Base-by-base conservation (phyloP, 1,140 invertebrate genomes). In the Rhyacophila brunnea region DNA sequence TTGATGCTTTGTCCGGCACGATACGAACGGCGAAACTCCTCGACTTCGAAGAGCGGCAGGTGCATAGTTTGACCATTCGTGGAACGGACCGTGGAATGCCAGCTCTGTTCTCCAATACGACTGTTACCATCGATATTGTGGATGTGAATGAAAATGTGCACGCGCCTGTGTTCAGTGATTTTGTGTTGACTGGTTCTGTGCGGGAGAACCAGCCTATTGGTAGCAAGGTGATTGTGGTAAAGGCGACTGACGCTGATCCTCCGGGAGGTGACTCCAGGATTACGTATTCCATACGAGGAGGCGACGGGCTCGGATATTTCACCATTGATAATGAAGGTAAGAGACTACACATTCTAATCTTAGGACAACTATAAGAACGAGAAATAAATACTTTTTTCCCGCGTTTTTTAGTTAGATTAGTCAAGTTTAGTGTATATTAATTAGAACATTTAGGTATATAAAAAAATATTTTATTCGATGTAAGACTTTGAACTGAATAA, bases 101-200 rank as follows among this genome's bases (percentile, higher is more conserved):
- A 0, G 78, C 87, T 0, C 72, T 93, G 35, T 85, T 83, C 17
- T 85, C 89, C 0, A 87, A 92, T 65, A 85, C 87, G 32, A 85
- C 85, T 40, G 80, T 93, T 14, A 84, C 91, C 11, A 85, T 99
- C 5, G 91, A 96, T 71, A 85, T 98, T 17, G 85, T 92, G 40
- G 93, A 98, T 77, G 93, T 98, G 9, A 94, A 97, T 71, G 93
- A 97, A 73, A 96, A 96, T 73, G 74, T 87, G 2, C 83, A 89
- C 69, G 77, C 92, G 18, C 96, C 96, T 0, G 75, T 83, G 35
- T 98, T 98, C 72, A 81, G 84, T 17, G 92, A 93, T 71, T 89
- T 90, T 67, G 88, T 93, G 28, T 78, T 87, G 6, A 77, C 81
- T 19, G 86, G 87, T 28, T 81, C 75, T 60, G 85, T 95, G 46